phyloP scores from a whole-genome alignment of 1,140 invertebrate genomes.

The Antheraea pernyi region DNA sequence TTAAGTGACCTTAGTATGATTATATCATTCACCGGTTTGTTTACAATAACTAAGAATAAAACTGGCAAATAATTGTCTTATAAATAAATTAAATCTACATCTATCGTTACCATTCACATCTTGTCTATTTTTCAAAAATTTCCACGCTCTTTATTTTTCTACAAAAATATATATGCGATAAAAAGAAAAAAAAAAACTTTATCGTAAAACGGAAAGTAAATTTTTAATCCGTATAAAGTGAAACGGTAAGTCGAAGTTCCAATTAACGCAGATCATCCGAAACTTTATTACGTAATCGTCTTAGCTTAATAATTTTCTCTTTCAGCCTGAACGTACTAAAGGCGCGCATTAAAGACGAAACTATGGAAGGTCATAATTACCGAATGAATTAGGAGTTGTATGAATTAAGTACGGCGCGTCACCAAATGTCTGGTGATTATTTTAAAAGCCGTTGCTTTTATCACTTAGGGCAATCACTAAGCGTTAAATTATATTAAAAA shows the following conservation, averaged over 20 bases:
- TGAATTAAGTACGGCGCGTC: conserved; percentile 27
- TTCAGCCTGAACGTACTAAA: conserved; percentile 17
- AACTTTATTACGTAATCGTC: conserved; percentile 6
- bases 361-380: conserved; percentile 25
- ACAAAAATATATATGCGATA: too few species aligned
- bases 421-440: conserved; percentile 21
- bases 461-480: too few species aligned
- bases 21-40: too few species aligned
- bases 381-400: conserved; percentile 18
- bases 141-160: too few species aligned
- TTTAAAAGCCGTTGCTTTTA: conserved; percentile 7
- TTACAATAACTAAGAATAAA: too few species aligned
- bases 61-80: too few species aligned
- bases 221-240: not conserved
- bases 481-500: too few species aligned
- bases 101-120: too few species aligned
- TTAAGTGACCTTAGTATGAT: too few species aligned
- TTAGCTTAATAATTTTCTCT: conserved; percentile 19
- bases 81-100: too few species aligned
- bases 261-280: not conserved
- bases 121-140: too few species aligned
- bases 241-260: not conserved
- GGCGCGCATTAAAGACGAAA: conserved; percentile 13
- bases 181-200: not conserved
- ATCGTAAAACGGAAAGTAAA: not conserved